Base-by-base conservation (phyloP, 1,140 invertebrate genomes). In the Drosophila ambigua region DNA sequence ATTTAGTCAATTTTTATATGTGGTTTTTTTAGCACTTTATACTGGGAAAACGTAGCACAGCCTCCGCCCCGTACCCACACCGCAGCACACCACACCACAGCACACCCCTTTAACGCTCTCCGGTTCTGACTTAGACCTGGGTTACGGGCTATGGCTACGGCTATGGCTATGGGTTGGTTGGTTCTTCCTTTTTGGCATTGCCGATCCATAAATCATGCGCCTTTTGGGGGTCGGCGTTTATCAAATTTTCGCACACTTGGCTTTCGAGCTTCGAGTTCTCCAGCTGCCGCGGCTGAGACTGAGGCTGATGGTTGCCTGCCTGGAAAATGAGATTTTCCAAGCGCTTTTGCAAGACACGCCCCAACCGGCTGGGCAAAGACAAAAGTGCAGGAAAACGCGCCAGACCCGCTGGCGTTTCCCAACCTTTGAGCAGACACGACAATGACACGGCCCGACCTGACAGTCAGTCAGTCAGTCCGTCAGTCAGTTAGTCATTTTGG, bases 191-290 rank as follows among this genome's bases (percentile, higher is more conserved):
- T 45, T 39, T 45, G 60, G 41, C 61, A 28, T 28, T 60, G 46
- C 35, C 58, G 53, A 71, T 83, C 60, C 84, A 88, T 88, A 88
- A 88, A 88, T 88, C 84, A 88, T 72, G 58, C 54, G 69, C 63
- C 68, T 79, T 66, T 68, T 65, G 74, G 59, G 65, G 64, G 72
- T 57, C 71, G 61, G 72, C 72, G 84, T 83, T 88, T 88, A 88
- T 88, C 83, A 88, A 88, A 83, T 89, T 88, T 89, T 88, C 84
- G 84, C 83, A 88, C 84, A 88, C 83, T 88, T 88, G 83, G 79
- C 75, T 87, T 62, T 57, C 50, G 68, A 48, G 35, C 35, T 39
- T 39, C 35, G 35, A 11, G 35, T 4, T 39, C 11, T 39, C 35
- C 35, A 39, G 35, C 54, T 81, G 35, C 31, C 31, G 5, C 5